Percentiles rank a stretch among this genome's conserved stretches.
Evolutionary conservation across 2,888 invertebrate genomes (phyloP).

Genomic region (Tetragonula carbonaria): DNA sequence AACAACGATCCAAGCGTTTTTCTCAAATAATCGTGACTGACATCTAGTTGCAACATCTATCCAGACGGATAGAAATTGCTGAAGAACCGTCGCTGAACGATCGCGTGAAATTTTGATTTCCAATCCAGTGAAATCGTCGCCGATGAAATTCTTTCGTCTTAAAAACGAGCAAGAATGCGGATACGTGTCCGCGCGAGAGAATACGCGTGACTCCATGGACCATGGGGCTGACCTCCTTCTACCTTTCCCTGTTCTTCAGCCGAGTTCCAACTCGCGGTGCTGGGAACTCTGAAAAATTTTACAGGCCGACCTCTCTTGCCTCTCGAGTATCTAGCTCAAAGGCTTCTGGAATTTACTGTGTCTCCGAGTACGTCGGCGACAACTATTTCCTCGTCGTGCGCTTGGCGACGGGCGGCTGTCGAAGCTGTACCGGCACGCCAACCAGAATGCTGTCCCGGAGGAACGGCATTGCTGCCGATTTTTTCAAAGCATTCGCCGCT

Average conservation of each 20-base stretch:
- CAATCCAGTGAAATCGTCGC: conserved; percentile 69
- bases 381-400: conserved; percentile 56
- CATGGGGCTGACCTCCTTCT: not conserved
- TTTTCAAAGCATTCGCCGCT: conserved; percentile 7
- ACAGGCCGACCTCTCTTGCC: conserved; percentile 26
- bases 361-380: conserved; percentile 51
- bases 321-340: conserved; percentile 57
- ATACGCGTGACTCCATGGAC: not conserved
- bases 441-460: conserved; percentile 36
- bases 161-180: conserved; percentile 9
- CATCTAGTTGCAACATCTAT: not conserved
- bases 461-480: conserved; percentile 37
- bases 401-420: conserved; percentile 33
- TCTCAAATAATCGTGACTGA: not conserved
- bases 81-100: not conserved
- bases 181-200: conserved; percentile 1
- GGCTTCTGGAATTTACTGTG: conserved; percentile 59
- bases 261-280: conserved; percentile 4
- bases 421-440: conserved; percentile 24
- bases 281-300: conserved; percentile 58
- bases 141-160: conserved; percentile 26
- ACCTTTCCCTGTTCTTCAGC: not conserved
- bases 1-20: not conserved
- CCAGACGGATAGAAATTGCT: not conserved
- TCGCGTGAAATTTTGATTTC: conserved; percentile 71